phyloP scores from a whole-genome alignment of 2,113 vertebrate species.

The Connochaetes taurinus region DNA sequence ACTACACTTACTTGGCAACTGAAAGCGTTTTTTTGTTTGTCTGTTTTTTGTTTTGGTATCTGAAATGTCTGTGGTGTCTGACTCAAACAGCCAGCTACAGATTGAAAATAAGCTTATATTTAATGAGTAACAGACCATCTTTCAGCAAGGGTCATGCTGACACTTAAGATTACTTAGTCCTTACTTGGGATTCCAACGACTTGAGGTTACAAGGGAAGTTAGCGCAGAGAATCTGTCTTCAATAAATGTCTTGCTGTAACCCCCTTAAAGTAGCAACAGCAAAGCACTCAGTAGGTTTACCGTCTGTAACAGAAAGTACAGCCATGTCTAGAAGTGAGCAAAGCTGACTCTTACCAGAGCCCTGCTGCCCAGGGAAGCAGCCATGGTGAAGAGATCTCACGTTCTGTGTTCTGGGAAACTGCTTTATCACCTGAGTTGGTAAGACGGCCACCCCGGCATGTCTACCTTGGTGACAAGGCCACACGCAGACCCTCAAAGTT shows the following conservation, averaged over 20 bases:
- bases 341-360: no score
- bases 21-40: background rate
- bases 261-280: background rate
- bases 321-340: background rate
- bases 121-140: fast-evolving
- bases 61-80: fast-evolving
- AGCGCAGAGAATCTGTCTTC: background rate
- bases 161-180: no score
- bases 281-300: fast-evolving
- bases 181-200: background rate
- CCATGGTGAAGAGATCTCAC: fast-evolving
- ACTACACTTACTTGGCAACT: background rate
- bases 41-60: background rate
- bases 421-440: background rate
- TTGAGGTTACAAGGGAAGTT: fast-evolving
- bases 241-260: background rate
- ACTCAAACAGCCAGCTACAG: fast-evolving
- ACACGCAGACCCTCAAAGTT: background rate
- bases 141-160: background rate
- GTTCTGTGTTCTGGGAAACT: background rate
- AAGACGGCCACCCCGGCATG: fast-evolving
- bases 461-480: background rate
- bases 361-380: background rate
- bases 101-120: background rate
- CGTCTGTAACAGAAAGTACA: fast-evolving